Evolutionary conservation across 2,888 invertebrate genomes (phyloP).

Genomic region (Congeria kusceri): DNA sequence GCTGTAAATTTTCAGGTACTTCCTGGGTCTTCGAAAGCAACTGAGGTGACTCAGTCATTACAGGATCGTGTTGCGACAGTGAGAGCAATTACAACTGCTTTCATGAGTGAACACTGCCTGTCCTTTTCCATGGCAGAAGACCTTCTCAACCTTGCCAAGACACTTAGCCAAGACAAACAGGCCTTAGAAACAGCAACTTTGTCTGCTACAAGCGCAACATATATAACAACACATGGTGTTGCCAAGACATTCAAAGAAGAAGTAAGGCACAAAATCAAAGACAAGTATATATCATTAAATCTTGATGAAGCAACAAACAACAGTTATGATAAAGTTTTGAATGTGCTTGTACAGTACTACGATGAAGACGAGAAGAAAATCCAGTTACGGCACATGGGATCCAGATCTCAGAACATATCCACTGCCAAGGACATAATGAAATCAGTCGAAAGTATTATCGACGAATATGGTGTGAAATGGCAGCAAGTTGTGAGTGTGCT

Average conservation of each 20-base stretch:
- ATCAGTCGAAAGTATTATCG: constrained; percentile 1
- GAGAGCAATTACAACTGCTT: constrained; percentile 4
- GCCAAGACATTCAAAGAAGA: background rate
- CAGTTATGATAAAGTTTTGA: constrained; percentile 5
- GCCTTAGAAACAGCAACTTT: constrained; percentile 1
- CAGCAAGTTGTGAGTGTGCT: constrained; percentile 13
- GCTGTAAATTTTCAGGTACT: background rate
- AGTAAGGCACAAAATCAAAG: background rate
- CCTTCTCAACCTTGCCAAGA: background rate
- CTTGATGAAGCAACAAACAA: constrained; percentile 9
- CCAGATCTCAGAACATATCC: background rate
- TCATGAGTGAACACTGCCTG: constrained; percentile 8
- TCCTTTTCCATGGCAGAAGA: background rate
- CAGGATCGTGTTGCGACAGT: constrained; percentile 3
- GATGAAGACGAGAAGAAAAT: constrained; percentile 4
- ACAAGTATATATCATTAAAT: background rate
- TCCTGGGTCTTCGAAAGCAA: constrained; percentile 1
- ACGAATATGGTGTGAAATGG: constrained; percentile 7
- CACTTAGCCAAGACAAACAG: background rate
- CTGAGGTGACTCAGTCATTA: background rate
- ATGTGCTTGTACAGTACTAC: constrained; percentile 6
- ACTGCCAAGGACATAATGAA: constrained; percentile 3
- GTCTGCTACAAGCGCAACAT: background rate
- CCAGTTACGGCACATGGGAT: constrained; percentile 6
- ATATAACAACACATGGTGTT: background rate